A percentile compares a stretch with the other conserved stretches of the same genome.
Conservation (phyloP, 2,888 invertebrate species). For the Noctuana brunneofusca region DNA sequence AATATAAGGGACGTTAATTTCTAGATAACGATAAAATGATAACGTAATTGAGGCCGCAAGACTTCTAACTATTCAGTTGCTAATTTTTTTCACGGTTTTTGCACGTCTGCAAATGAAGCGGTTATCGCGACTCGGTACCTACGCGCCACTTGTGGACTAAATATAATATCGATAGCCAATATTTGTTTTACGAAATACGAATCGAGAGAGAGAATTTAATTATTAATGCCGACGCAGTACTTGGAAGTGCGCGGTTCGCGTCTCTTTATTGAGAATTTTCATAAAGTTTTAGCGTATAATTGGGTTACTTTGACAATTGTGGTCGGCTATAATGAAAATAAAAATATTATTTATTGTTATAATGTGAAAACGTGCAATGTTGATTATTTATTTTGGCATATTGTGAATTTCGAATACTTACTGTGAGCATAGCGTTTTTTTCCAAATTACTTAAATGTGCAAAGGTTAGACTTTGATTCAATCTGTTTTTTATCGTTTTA, state of each 20-base stretch:
- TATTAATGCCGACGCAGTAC: conserved; percentile 21
- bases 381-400: not conserved
- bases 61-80: conserved; percentile 43
- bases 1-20: conserved; percentile 63
- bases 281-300: not conserved
- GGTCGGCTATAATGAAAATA: not conserved
- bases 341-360: not conserved
- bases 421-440: no score
- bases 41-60: conserved; percentile 60
- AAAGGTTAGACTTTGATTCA: no score
- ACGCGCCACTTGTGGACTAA: conserved; percentile 35
- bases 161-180: conserved; percentile 24
- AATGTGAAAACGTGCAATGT: not conserved
- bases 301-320: not conserved
- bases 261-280: not conserved
- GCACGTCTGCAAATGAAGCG: conserved; percentile 48
- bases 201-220: conserved; percentile 5
- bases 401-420: not conserved
- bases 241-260: conserved; percentile 4
- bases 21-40: conserved; percentile 71
- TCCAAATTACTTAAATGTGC: no score
- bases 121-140: conserved; percentile 39
- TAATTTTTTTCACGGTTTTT: conserved; percentile 51
- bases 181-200: conserved; percentile 29
- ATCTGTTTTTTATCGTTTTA: no score